A percentile compares a stretch with the other conserved stretches of the same genome.
Conservation (phyloP, 2,797 vertebrate species). For the Catharus ustulatus region DNA sequence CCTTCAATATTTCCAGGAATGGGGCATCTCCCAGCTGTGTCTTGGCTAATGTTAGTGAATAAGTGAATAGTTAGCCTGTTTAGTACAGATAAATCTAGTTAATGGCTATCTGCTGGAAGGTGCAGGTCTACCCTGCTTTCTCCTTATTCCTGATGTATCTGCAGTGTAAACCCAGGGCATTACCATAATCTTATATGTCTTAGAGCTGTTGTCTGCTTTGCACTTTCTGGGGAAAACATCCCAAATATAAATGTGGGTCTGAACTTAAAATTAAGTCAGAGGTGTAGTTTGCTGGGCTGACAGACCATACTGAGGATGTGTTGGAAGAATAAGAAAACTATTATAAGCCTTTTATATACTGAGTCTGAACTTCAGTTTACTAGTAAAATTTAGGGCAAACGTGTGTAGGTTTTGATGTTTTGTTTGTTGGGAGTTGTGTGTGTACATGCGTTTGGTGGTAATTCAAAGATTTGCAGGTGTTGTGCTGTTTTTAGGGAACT, state of each 20-base stretch:
- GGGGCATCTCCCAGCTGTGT: not conserved
- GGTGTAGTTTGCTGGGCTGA: not conserved
- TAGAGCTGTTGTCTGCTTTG: not conserved
- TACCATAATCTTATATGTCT: not conserved
- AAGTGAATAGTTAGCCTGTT: not conserved
- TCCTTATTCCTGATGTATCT: not conserved
- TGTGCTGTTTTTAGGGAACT: not conserved
- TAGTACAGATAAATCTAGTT: not conserved
- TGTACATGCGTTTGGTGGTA: not conserved
- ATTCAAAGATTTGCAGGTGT: not conserved
- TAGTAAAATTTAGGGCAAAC: not conserved
- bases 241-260: not conserved
- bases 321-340: not conserved
- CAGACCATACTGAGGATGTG: not conserved
- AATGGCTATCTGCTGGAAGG: not conserved
- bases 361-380: not conserved
- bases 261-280: not conserved
- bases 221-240: fast-evolving
- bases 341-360: not conserved
- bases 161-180: not conserved
- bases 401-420: not conserved
- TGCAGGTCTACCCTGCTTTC: not conserved
- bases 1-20: not conserved
- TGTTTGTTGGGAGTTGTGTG: not conserved
- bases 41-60: not conserved